phyloP scores from a whole-genome alignment of 1,140 invertebrate species.

The Stegodyphus mimosarum region DNA sequence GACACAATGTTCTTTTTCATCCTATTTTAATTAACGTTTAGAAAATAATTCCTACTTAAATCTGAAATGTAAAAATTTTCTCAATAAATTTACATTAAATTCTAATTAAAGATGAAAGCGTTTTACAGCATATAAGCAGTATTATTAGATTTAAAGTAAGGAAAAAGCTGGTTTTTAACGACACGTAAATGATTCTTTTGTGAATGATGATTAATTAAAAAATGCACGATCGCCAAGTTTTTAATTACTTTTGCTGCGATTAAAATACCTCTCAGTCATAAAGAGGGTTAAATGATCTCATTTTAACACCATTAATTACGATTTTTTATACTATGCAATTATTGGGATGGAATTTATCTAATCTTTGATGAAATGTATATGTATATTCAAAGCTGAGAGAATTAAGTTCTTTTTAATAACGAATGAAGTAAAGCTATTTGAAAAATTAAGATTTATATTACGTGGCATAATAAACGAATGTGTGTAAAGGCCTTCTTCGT shows the following conservation, averaged over 20 bases:
- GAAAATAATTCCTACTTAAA: constrained; percentile 6
- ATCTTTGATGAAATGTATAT: too few relatives aligned
- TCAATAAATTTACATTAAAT: constrained; percentile 34
- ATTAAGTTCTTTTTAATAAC: too few relatives aligned
- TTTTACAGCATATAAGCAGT: too few relatives aligned
- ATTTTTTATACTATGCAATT: background rate
- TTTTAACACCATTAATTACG: constrained; percentile 10
- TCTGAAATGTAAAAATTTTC: background rate
- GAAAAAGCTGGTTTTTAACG: background rate
- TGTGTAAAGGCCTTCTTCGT: too few relatives aligned
- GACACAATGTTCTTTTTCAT: background rate
- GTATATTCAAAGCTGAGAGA: too few relatives aligned
- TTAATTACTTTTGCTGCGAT: constrained; percentile 6
- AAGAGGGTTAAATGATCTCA: constrained; percentile 25
- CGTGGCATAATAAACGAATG: too few relatives aligned
- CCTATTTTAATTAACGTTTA: constrained; percentile 32
- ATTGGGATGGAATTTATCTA: too few relatives aligned
- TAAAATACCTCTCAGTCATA: constrained; percentile 1
- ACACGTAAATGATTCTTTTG: background rate
- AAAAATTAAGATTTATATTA: too few relatives aligned
- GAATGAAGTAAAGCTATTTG: too few relatives aligned
- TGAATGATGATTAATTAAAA: constrained; percentile 34
- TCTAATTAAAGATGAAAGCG: constrained; percentile 16
- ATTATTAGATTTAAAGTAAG: too few relatives aligned
- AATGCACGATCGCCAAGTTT: background rate